Evolutionary conservation across 1,140 invertebrate species (phyloP).

Genomic region (Drosophila nigrodunni): DNA sequence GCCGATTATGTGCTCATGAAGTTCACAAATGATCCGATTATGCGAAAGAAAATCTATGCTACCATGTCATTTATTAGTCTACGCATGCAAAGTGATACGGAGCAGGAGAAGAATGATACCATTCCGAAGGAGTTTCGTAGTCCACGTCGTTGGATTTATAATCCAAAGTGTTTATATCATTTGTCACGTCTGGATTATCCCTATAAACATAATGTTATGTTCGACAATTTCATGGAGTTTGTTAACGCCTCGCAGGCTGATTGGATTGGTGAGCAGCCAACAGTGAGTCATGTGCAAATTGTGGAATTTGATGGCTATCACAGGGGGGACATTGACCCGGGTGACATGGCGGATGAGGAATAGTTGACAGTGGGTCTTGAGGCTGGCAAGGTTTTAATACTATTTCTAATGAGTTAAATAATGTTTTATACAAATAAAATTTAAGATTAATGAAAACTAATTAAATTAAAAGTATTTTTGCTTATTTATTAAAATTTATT

Average conservation of each 20-base stretch:
- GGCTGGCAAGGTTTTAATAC: too few species aligned
- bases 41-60: background rate
- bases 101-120: background rate
- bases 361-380: too few species aligned
- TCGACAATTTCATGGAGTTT: background rate
- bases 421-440: too few species aligned
- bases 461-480: too few species aligned
- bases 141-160: background rate
- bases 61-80: background rate
- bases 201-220: background rate
- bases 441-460: too few species aligned
- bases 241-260: background rate
- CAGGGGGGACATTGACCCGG: too few species aligned
- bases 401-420: too few species aligned
- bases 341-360: too few species aligned
- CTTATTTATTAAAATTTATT: too few species aligned
- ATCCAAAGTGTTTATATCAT: background rate
- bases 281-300: background rate
- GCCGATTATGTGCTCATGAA: background rate
- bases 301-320: background rate
- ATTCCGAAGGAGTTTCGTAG: background rate
- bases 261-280: background rate
- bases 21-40: background rate
- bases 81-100: background rate
- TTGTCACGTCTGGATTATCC: background rate